Base-by-base conservation (phyloP, 2,797 vertebrate genomes). In the Perodicticus potto region DNA sequence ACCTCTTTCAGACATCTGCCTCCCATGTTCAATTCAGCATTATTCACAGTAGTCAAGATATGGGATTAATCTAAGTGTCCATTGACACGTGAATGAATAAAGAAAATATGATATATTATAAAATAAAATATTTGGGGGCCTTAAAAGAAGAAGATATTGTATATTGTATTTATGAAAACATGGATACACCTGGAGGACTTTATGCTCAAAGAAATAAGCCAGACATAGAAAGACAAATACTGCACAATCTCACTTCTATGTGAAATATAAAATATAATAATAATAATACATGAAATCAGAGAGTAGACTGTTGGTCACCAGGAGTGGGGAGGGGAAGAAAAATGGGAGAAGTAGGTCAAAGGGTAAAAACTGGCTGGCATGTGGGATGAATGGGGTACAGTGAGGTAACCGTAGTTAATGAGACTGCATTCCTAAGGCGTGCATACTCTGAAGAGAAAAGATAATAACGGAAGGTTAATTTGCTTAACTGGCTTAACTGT, bases 361-460 rank as follows among this genome's bases (percentile, higher is more conserved):
- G 8, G 6, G 11, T 3, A 29, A 10, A 20, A 19, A 22, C 25
- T 22, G 6, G 1, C 43, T 27, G 40, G 19, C 29, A 13, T 0
- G 1, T 20, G 22, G 43, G 86, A 29, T 14, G 9, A 12, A 3
- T 22, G 10, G 29, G n/a, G 5, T 16, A 17, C 25, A 22, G 13
- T 13, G 4, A 25, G 1, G 13, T 5, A 11, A 22, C 16, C 23
- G 2, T 20, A 23, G 81, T 45, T 13, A 4, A 5, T 13, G 49
- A 25, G 23, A 40, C 20, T 70, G 67, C 1, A 67, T 32, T n/a
- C 29, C 20, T 17, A 34, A 49, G 40, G 32, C 37, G n/a, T 34
- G 13, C 53, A 16, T 27, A 57, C 12, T 29, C 45, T 20, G 40
- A 27, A 32, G 10, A 22, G 34, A 43, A 37, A 3, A 25, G 19